Conservation (phyloP, 2,113 vertebrate genomes). For the Tapirus terrestris region DNA sequence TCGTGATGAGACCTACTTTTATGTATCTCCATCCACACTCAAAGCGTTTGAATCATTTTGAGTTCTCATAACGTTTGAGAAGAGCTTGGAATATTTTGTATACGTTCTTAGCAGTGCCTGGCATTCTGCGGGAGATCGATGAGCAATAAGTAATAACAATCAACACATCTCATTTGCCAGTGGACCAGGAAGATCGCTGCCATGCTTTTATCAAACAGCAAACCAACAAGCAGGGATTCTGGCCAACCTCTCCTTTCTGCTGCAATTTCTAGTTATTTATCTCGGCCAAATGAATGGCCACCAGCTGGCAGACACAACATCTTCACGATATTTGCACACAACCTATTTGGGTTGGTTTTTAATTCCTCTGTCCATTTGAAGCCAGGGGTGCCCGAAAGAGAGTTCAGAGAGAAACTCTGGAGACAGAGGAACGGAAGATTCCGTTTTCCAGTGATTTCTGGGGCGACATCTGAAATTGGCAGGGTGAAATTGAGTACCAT, state of each 20-base stretch:
- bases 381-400: neutral
- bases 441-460: slow-evolving; percentile 8
- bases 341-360: slow-evolving; percentile 7
- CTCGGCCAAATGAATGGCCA: neutral
- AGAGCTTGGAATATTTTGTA: neutral
- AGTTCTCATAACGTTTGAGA: neutral
- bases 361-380: neutral
- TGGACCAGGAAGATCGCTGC: neutral
- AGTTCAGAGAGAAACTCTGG: neutral
- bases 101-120: neutral
- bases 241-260: neutral
- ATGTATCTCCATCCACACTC: neutral
- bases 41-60: neutral
- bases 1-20: neutral
- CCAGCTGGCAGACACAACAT: neutral
- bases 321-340: neutral
- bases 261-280: neutral
- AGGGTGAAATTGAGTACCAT: neutral
- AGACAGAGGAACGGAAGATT: neutral
- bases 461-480: neutral
- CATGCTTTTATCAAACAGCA: neutral
- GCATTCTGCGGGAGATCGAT: neutral
- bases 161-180: neutral
- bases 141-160: neutral
- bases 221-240: neutral